These are phyloP conservation scores for Eupithecia centaureata DNA, from an alignment of 2,888 invertebrate species.

Conservation along the genomic window DNA sequence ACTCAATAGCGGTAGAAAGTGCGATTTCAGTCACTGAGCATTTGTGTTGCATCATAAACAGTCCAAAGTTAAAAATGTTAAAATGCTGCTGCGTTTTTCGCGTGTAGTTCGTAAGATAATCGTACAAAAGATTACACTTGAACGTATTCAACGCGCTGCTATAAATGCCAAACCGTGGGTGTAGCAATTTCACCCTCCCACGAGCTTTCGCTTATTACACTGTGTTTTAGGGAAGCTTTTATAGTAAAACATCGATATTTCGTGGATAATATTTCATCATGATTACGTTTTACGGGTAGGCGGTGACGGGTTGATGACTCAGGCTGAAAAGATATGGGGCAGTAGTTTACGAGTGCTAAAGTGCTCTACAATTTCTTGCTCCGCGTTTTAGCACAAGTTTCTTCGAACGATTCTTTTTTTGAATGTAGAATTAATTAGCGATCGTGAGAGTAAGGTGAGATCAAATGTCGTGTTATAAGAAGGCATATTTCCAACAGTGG, in stretches of 20 bases:
- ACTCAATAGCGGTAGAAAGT: conserved; percentile 74
- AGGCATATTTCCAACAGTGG: not conserved
- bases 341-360: conserved; percentile 18
- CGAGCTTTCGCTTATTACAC: conserved; percentile 43
- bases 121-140: conserved; percentile 36
- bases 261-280: conserved; percentile 38
- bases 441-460: not conserved
- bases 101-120: conserved; percentile 31
- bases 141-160: conserved; percentile 52
- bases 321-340: conserved; percentile 14
- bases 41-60: conserved; percentile 66
- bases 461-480: not conserved
- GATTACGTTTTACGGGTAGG: conserved; percentile 20
- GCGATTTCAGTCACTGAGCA: conserved; percentile 67
- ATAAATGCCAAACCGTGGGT: conserved; percentile 54
- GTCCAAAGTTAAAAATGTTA: conserved; percentile 34
- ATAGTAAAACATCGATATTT: conserved; percentile 39
- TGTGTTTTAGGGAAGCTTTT: conserved; percentile 43
- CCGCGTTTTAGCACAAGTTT: not conserved
- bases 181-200: conserved; percentile 56
- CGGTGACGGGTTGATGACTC: conserved; percentile 15
- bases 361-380: conserved; percentile 1
- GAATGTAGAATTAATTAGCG: not conserved
- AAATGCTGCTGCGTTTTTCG: conserved; percentile 27
- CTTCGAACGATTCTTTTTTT: not conserved